Percentiles rank a stretch among this genome's conserved stretches.
Evolutionary conservation across 2,888 invertebrate genomes (phyloP).

Genomic region (Leptopilina syphax): DNA sequence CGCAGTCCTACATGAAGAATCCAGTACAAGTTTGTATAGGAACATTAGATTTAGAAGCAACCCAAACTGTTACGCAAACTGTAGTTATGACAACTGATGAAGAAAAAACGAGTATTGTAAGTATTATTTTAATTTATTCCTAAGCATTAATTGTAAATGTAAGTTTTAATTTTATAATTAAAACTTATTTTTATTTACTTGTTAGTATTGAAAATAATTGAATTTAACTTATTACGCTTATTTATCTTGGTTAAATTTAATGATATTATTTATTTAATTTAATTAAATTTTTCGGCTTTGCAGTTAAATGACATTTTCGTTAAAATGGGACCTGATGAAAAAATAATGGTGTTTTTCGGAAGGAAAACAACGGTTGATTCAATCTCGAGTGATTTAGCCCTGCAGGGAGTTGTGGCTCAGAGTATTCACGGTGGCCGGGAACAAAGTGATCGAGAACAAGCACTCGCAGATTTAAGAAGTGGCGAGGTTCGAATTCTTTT

Average conservation of each 20-base stretch:
- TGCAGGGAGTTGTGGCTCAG: constrained; percentile 85
- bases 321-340: constrained; percentile 86
- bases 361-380: constrained; percentile 91
- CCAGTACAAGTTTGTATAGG: constrained; percentile 95
- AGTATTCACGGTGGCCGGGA: constrained; percentile 95
- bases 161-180: too few species aligned
- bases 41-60: constrained; percentile 91
- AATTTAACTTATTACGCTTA: too few species aligned
- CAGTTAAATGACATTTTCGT: constrained; percentile 84
- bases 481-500: constrained; percentile 90
- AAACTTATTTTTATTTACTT: not conserved
- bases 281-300: constrained; percentile 52
- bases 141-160: not conserved
- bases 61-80: constrained; percentile 90
- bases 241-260: not conserved
- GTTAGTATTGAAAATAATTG: not conserved
- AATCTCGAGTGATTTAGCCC: constrained; percentile 86
- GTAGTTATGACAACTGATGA: constrained; percentile 86
- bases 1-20: constrained; percentile 91
- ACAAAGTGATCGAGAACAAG: constrained; percentile 87
- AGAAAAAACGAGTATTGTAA: constrained; percentile 83
- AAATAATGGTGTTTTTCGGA: constrained; percentile 94
- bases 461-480: constrained; percentile 88
- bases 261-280: constrained; percentile 31
- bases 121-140: constrained; percentile 31